Conservation (phyloP, 2,797 vertebrate species). For the Onychomys leucogaster region DNA sequence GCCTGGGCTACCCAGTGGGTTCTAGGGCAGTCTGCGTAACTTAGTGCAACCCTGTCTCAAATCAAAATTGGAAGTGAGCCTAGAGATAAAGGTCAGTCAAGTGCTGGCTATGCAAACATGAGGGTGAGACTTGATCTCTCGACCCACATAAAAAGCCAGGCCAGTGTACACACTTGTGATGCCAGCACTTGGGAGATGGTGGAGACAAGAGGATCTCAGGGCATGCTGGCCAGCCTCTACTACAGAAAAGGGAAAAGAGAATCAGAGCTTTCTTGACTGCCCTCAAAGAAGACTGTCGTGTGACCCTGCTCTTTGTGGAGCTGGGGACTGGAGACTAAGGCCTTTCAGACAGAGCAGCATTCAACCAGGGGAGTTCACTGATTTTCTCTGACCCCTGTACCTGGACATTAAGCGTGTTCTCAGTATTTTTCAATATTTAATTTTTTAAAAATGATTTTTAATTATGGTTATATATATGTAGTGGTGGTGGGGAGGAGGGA, state of each 20-base stretch:
- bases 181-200: not conserved
- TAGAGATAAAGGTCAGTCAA: not conserved
- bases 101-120: not conserved
- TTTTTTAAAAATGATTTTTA: not conserved
- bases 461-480: not conserved
- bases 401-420: not conserved
- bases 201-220: not conserved
- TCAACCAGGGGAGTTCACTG: accelerated
- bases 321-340: too few relatives aligned
- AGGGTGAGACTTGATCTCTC: not conserved
- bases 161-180: not conserved
- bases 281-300: not conserved
- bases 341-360: not conserved
- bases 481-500: not conserved
- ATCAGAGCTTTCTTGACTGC: not conserved
- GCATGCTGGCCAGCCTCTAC: not conserved
- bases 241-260: not conserved
- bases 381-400: not conserved
- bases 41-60: not conserved
- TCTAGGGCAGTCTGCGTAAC: not conserved
- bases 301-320: not conserved
- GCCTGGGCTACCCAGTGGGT: not conserved
- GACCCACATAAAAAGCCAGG: not conserved
- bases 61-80: not conserved
- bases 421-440: not conserved